Evolutionary conservation across 2,113 vertebrate genomes (phyloP), one percentile per base, ranked within the genome.

Genomic region (Planiliza haematocheilus): DNA sequence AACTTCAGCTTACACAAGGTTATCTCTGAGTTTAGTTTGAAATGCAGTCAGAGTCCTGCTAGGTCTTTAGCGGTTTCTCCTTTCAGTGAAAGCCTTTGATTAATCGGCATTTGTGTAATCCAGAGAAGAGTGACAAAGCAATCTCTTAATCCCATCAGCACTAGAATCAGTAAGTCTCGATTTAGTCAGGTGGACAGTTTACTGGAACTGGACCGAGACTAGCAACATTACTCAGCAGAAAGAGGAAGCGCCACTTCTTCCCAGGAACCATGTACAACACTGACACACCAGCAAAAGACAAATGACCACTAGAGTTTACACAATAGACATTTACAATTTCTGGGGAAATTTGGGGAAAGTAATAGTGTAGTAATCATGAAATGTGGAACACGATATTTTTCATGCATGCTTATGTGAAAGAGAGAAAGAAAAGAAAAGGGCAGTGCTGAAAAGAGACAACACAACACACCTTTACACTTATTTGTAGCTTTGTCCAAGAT

Each of bases 401-500:
- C 30, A 69, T 53, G 30, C 18, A 60, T 10, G 38, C 12, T 58
- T 65, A 16, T 20, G 36, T 8, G 63, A 1, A 51, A 38, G 11
- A 37, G 3, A 58, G 16, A 48, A 12, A 56, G 57, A 67, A 61
- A 67, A 64, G 4, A 57, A 49, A 7, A 63, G 8, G 55, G 74
- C 12, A 17, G 21, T 18, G 55, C 8, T 34, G 45, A 4, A 12
- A 34, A 30, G 18, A 84, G 60, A 30, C 49, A 65, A 13, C 30
- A 6, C 59, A 81, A 95, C 92, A 60, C 93, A 99, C 98, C 98
- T 98, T 99, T 99, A 90, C 98, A 99, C 93, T 98, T 98, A 94
- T 99, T 99, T 77, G 97, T 99, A 52, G 97, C 95, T 91, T 99
- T 99, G 92, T 99, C 98, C 96, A 99, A 93, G 93, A 99, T 99